Evolutionary conservation across 2,113 vertebrate genomes (phyloP), one percentile per base, ranked within the genome.

Genomic region (Labrus mixtus): DNA sequence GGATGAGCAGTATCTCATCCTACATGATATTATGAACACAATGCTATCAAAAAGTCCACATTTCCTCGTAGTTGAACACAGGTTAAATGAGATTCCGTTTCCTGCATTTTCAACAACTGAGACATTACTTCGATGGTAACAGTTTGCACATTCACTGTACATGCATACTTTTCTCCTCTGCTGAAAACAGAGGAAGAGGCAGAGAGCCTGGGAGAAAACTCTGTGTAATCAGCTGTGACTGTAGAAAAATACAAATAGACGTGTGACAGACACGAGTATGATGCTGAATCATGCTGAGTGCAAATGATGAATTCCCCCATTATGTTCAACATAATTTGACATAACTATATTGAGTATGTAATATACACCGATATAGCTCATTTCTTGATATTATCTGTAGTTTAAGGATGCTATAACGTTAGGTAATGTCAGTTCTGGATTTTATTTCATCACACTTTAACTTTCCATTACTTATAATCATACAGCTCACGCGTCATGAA

Each of bases 1-100:
- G 17, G 1, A 48, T 2, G 16, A 48, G 46, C 33, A 9, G 57
- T 23, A 68, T 56, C 53, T 79, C 72, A 83, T 78, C 71, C 8
- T 0, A 45, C 6, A 0, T 67, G 62, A 76, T 82, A 53, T 41
- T 82, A 53, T 41, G 51, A 13, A 39, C 17, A 58, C 13, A 6
- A 56, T 17, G 9, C 17, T 23, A 16, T 73, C 78, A 43, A 3
- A 12, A 12, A 12, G 41, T 43, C 13, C 10, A 43, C 10, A 43
- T 43, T 43, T 43, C 10, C 41, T 12, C 1, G 10, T 43, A 25
- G 25, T 25, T 25, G 25, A 25, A 1, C 25, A 25, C 25, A 25
- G 25, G 25, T 25, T 25, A 25, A 25, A 25, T 25, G 25, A 25
- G 2, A 25, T 25, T 25, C 25, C 6, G 37, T 39, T 39, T 39